Evolutionary conservation across 2,113 vertebrate species (phyloP).

Genomic region (Rhinolophus ferrumequinum): DNA sequence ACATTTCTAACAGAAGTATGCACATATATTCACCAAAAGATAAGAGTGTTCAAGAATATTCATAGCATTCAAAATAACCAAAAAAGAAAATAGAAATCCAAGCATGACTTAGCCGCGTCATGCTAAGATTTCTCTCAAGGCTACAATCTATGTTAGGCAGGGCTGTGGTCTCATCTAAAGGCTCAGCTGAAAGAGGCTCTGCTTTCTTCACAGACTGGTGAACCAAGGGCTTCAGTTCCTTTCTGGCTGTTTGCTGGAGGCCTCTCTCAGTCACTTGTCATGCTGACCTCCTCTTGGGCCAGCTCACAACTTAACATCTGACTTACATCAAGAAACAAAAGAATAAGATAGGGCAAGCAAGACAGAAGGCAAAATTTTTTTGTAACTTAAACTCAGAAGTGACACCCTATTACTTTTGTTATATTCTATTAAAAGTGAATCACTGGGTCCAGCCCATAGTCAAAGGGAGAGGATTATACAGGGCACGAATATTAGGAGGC

Average conservation of each 20-base stretch:
- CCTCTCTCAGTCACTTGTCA: neutral
- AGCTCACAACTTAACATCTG: neutral
- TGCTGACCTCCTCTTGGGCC: fast-evolving
- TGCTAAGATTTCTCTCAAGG: neutral
- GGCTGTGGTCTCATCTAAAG: neutral
- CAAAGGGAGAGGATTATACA: neutral
- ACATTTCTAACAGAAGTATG: neutral
- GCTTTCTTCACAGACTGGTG: fast-evolving
- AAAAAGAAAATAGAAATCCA: neutral
- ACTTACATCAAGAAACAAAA: neutral
- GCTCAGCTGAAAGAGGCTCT: neutral
- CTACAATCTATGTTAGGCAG: neutral
- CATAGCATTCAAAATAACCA: neutral
- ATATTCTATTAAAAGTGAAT: neutral
- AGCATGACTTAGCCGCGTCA: neutral
- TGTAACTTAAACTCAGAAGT: neutral
- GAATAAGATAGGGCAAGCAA: neutral
- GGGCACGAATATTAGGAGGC: neutral
- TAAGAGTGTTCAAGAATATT: neutral
- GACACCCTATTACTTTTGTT: neutral
- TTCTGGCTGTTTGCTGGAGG: fast-evolving
- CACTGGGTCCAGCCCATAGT: neutral
- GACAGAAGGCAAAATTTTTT: neutral
- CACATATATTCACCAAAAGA: neutral
- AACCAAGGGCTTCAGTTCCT: neutral